phyloP scores from a whole-genome alignment of 2,113 vertebrate species.

The Lota lota region DNA sequence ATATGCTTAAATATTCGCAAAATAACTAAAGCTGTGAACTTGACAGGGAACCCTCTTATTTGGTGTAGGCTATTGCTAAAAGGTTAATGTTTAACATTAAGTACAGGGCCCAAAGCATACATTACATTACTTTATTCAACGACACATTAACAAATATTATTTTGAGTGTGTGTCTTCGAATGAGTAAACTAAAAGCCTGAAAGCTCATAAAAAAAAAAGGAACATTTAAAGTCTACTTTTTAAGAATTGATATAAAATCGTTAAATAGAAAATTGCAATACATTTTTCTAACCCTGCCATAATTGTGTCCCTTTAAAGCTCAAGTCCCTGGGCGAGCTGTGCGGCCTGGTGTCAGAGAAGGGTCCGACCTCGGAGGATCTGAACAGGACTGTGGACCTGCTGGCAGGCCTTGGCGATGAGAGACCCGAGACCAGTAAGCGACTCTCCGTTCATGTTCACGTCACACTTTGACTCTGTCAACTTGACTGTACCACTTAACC shows the following conservation, averaged over 20 bases:
- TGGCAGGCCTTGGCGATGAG: slow-evolving; percentile 91
- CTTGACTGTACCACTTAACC: too few species aligned
- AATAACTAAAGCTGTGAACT: too few species aligned
- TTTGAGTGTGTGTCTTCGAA: not conserved
- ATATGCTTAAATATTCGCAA: too few species aligned
- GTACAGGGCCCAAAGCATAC: too few species aligned
- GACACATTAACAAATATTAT: not conserved
- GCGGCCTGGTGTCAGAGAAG: slow-evolving; percentile 88
- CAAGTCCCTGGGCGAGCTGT: slow-evolving; percentile 88
- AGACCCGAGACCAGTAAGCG: slow-evolving; percentile 88
- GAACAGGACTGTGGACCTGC: slow-evolving; percentile 90
- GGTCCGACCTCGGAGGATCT: slow-evolving; percentile 93
- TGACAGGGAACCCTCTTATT: too few species aligned
- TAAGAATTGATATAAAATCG: not conserved
- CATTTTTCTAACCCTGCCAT: not conserved
- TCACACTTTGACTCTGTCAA: too few species aligned
- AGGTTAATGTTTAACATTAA: too few species aligned
- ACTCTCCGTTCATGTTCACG: not conserved
- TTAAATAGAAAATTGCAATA: not conserved
- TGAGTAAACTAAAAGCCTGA: too few species aligned
- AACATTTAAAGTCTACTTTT: not conserved
- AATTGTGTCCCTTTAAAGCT: slow-evolving; percentile 65
- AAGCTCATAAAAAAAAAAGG: too few species aligned
- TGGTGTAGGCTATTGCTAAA: too few species aligned
- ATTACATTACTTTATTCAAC: too few species aligned